Evolutionary conservation across 2,888 invertebrate species (phyloP).

Genomic region (Oscheius sp.): DNA sequence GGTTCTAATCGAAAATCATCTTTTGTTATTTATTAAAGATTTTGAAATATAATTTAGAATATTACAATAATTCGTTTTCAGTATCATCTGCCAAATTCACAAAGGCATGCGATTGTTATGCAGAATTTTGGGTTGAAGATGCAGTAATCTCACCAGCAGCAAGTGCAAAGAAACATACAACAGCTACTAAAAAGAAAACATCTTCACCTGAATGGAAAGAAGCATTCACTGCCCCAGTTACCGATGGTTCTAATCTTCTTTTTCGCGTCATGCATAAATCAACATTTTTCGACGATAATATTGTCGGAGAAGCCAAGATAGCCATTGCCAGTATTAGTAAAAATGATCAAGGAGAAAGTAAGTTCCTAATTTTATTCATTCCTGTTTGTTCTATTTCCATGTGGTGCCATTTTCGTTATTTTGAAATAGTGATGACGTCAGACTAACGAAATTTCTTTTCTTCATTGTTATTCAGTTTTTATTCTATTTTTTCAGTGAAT

Average conservation of each 20-base stretch:
- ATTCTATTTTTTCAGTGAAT: constrained; percentile 61
- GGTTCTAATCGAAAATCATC: not conserved
- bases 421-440: constrained; percentile 12
- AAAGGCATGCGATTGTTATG: constrained; percentile 63
- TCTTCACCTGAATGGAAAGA: constrained; percentile 72
- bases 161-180: constrained; percentile 51
- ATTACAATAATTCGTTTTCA: constrained; percentile 35
- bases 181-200: constrained; percentile 69
- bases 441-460: not conserved
- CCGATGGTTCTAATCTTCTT: constrained; percentile 59
- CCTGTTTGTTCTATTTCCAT: not conserved
- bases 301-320: constrained; percentile 65
- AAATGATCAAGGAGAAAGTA: constrained; percentile 70
- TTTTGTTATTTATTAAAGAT: not conserved
- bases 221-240: constrained; percentile 55
- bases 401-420: constrained; percentile 57
- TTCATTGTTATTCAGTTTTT: no score
- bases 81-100: constrained; percentile 61
- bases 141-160: constrained; percentile 35
- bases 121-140: constrained; percentile 66
- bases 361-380: constrained; percentile 33
- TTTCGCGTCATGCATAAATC: constrained; percentile 67
- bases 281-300: constrained; percentile 70
- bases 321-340: constrained; percentile 64
- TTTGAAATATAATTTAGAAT: not conserved